These are phyloP conservation scores for Salvelinus fontinalis DNA, from an alignment of 2,113 vertebrate genomes.

Conservation along the genomic window DNA sequence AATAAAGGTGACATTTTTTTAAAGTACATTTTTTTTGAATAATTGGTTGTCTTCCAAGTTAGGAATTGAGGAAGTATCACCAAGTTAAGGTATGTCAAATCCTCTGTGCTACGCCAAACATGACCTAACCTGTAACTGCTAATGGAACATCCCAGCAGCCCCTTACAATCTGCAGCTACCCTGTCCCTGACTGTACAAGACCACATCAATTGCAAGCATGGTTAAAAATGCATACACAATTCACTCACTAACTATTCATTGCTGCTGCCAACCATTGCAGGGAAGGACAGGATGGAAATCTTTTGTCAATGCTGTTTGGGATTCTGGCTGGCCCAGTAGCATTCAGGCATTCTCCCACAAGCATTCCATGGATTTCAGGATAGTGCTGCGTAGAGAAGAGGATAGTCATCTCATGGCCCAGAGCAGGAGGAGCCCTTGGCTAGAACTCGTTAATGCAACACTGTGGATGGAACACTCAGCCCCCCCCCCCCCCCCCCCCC, in stretches of 20 bases:
- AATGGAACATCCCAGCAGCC: no score
- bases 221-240: not conserved
- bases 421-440: conserved; percentile 46
- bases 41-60: no score
- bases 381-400: conserved; percentile 34
- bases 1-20: no score
- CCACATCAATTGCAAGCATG: conserved; percentile 13
- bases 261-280: conserved; percentile 23
- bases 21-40: rapidly evolving
- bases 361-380: conserved; percentile 72
- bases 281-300: conserved; percentile 47
- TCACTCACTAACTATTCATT: conserved; percentile 5
- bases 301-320: conserved; percentile 55
- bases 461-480: conserved; percentile 53
- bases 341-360: conserved; percentile 28
- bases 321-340: conserved; percentile 43
- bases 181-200: conserved; percentile 1
- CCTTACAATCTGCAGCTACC: not conserved
- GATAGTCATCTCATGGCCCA: conserved; percentile 45
- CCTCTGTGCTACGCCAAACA: no score
- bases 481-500: conserved; percentile 40
- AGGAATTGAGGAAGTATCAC: no score
- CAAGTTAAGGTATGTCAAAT: no score
- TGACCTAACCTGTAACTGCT: no score
- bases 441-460: conserved; percentile 61